Conservation (phyloP, 2,888 invertebrate genomes). For the Helleia helle region DNA sequence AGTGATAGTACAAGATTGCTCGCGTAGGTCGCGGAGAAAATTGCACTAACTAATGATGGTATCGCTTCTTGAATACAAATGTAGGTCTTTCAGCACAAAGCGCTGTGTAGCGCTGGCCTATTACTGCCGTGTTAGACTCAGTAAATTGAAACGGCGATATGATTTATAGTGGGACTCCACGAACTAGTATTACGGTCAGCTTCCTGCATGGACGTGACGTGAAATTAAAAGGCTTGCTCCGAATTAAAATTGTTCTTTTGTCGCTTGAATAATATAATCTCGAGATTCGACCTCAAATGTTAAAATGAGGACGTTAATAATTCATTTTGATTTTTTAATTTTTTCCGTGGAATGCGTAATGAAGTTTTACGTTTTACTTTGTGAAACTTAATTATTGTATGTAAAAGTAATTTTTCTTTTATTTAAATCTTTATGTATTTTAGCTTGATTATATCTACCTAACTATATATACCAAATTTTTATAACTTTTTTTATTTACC, state of each 20-base stretch:
- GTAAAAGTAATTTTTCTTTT: too few species aligned
- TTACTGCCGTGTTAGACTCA: conserved; percentile 52
- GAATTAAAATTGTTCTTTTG: conserved; percentile 16
- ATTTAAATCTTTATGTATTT: too few species aligned
- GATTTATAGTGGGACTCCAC: conserved; percentile 64
- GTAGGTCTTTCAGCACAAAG: conserved; percentile 56
- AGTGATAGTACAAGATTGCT: conserved; percentile 45
- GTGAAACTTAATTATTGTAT: not conserved
- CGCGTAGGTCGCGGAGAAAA: conserved; percentile 62
- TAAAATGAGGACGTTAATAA: too few species aligned
- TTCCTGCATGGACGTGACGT: conserved; percentile 50
- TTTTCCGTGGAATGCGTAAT: too few species aligned
- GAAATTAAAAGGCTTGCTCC: conserved; percentile 35
- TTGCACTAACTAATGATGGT: conserved; percentile 67
- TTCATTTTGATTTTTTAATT: too few species aligned
- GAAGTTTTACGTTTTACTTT: not conserved
- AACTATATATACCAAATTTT: too few species aligned
- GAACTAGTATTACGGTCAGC: conserved; percentile 55
- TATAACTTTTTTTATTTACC: too few species aligned
- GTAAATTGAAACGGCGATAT: conserved; percentile 67
- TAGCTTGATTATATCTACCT: too few species aligned
- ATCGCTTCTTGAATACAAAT: conserved; percentile 68
- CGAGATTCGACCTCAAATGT: not conserved
- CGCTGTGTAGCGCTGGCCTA: conserved; percentile 43
- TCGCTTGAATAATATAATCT: conserved; percentile 13